Evolutionary conservation across 1,140 invertebrate genomes (phyloP).

Genomic region (Sinonovacula constricta): DNA sequence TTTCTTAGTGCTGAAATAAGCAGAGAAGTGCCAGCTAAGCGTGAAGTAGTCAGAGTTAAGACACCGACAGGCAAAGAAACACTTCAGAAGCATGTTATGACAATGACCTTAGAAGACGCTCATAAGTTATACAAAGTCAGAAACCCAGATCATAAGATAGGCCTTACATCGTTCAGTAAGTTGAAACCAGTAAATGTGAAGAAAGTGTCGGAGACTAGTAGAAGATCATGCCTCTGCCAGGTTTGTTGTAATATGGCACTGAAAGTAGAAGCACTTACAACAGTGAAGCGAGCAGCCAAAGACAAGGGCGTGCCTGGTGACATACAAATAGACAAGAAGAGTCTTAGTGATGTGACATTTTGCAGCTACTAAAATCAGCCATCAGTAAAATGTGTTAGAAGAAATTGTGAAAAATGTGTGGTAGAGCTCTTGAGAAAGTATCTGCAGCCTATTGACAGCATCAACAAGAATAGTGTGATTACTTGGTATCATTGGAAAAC

Average conservation of each 20-base stretch:
- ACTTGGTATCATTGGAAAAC: constrained; percentile 43
- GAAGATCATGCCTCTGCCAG: constrained; percentile 49
- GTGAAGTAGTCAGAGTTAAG: constrained; percentile 42
- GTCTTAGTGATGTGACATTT: constrained; percentile 12
- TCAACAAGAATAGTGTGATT: constrained; percentile 14
- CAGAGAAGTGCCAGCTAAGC: constrained; percentile 50
- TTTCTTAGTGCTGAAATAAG: constrained; percentile 47
- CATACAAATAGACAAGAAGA: constrained; percentile 17
- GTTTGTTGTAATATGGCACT: constrained; percentile 52
- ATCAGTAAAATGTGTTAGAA: constrained; percentile 26
- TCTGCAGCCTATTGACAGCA: constrained; percentile 14
- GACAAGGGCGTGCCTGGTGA: background rate
- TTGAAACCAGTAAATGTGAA: constrained; percentile 50
- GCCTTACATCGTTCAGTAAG: constrained; percentile 35
- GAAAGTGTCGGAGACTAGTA: constrained; percentile 46
- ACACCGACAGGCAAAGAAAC: constrained; percentile 33
- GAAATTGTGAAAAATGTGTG: constrained; percentile 30
- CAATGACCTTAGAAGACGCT: constrained; percentile 44
- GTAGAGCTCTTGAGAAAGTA: constrained; percentile 12
- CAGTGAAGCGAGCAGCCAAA: background rate
- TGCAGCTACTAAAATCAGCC: constrained; percentile 29
- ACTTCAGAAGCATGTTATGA: constrained; percentile 52
- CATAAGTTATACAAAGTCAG: constrained; percentile 23
- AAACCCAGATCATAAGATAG: constrained; percentile 40
- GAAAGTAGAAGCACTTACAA: constrained; percentile 49